Evolutionary conservation across 1,140 invertebrate species (phyloP).

Genomic region (Calliphora vicina): DNA sequence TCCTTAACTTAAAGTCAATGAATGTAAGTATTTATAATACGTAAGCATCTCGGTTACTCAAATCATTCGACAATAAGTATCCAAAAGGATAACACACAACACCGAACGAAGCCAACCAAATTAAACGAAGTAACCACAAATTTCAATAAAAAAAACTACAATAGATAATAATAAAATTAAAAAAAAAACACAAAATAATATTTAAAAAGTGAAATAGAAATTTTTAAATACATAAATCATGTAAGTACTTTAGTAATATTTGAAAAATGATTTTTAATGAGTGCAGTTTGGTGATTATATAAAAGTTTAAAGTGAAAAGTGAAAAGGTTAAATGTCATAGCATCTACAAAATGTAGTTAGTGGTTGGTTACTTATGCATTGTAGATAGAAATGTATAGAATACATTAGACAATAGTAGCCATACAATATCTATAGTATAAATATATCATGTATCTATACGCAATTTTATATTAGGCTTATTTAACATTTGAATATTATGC

Average conservation of each 20-base stretch:
- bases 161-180: not conserved
- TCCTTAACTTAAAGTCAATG: slow-evolving; percentile 24
- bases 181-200: not conserved
- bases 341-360: not conserved
- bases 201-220: slow-evolving; percentile 2
- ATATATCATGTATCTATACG: no score
- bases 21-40: slow-evolving; percentile 23
- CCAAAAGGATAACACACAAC: slow-evolving; percentile 23
- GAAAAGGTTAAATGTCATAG: not conserved
- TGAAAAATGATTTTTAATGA: not conserved
- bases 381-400: no score
- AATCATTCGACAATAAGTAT: slow-evolving; percentile 33
- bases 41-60: slow-evolving; percentile 13
- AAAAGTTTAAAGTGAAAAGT: not conserved
- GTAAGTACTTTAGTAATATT: not conserved
- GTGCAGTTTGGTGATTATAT: not conserved
- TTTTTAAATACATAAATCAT: not conserved
- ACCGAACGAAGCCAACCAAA: not conserved
- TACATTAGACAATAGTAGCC: no score
- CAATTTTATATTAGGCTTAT: no score
- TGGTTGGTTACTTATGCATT: no score
- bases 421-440: no score
- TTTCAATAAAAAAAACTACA: not conserved
- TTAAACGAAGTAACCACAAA: not conserved
- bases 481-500: no score